phyloP scores from a whole-genome alignment of 2,113 vertebrate species.

The Sturnira hondurensis region DNA sequence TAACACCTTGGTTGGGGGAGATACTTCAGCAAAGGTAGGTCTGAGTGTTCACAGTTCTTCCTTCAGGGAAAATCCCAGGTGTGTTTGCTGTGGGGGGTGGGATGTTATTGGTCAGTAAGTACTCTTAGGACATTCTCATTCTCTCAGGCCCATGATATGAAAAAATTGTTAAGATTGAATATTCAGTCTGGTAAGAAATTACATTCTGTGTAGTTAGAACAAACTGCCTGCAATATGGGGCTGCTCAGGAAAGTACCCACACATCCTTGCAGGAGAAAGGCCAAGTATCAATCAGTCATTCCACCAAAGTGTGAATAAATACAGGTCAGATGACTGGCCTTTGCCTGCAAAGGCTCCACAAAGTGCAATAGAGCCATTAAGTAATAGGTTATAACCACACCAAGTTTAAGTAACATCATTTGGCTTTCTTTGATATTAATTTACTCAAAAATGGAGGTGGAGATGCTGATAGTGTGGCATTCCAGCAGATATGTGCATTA shows the following conservation, averaged over 20 bases:
- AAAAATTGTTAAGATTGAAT: neutral
- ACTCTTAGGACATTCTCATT: neutral
- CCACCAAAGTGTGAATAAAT: fast-evolving
- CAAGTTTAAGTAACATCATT: neutral
- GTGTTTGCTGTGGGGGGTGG: too few relatives aligned
- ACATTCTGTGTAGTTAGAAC: neutral
- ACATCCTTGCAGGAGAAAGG: neutral
- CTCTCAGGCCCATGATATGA: neutral
- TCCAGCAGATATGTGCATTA: neutral
- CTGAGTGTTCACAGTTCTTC: neutral
- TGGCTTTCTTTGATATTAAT: neutral
- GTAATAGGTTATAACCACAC: fast-evolving
- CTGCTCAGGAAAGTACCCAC: neutral
- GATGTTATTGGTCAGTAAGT: neutral
- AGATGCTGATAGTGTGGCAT: neutral
- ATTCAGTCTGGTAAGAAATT: neutral
- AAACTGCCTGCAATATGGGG: fast-evolving
- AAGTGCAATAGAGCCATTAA: too few relatives aligned
- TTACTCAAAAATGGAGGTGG: neutral
- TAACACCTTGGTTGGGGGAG: neutral
- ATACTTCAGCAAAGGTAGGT: too few relatives aligned
- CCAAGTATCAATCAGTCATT: too few relatives aligned
- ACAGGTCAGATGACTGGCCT: too few relatives aligned
- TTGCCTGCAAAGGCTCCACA: too few relatives aligned
- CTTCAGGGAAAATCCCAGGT: neutral